These are phyloP conservation scores for Dromococcyx pavoninus DNA, from an alignment of 2,797 vertebrate genomes.

Conservation along the genomic window DNA sequence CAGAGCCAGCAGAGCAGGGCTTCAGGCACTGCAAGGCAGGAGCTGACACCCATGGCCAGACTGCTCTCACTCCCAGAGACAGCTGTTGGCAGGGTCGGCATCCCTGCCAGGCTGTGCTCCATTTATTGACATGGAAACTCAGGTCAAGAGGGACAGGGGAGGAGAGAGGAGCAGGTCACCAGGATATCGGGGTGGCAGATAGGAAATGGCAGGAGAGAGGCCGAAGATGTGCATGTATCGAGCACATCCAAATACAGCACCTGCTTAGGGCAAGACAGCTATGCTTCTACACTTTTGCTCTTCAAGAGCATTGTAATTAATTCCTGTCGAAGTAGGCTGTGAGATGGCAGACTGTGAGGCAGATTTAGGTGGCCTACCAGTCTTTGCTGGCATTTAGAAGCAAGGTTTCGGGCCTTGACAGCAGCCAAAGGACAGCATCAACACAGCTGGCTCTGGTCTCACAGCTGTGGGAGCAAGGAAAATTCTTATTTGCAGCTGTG, in stretches of 20 bases:
- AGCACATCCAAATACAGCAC: background rate
- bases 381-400: background rate
- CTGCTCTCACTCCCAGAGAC: fast-evolving
- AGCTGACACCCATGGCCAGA: background rate
- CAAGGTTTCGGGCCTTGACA: background rate
- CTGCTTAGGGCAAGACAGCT: background rate
- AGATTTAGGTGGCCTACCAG: background rate
- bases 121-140: background rate
- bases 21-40: fast-evolving
- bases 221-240: fast-evolving
- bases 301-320: background rate
- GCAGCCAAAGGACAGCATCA: background rate
- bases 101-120: fast-evolving
- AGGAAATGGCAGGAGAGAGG: background rate
- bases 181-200: fast-evolving
- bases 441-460: background rate
- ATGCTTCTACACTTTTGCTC: background rate
- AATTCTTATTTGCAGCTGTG: background rate
- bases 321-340: background rate
- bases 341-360: fast-evolving
- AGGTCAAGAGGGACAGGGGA: background rate
- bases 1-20: fast-evolving
- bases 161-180: no score
- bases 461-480: background rate
- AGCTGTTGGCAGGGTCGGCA: no score